These are phyloP conservation scores for Bagarius yarrelli DNA, from an alignment of 2,113 vertebrate genomes.

Conservation along the genomic window DNA sequence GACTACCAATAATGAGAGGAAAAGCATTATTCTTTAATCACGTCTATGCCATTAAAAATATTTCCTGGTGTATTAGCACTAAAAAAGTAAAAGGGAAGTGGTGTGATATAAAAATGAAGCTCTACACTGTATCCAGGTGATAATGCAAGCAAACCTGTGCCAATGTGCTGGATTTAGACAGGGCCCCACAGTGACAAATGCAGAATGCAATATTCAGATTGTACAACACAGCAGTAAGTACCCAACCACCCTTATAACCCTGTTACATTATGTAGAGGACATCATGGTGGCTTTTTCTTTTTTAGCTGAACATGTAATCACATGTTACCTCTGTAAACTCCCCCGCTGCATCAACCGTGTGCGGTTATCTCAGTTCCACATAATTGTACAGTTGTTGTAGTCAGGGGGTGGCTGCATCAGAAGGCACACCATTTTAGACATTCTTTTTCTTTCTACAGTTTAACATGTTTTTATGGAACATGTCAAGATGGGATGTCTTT, in stretches of 20 bases:
- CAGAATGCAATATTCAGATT: neutral
- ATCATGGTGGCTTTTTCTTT: conserved; percentile 46
- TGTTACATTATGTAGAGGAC: conserved; percentile 26
- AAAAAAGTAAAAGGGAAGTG: neutral
- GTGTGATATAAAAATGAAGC: neutral
- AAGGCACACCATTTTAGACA: conserved; percentile 52
- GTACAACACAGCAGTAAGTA: conserved; percentile 7
- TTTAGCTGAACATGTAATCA: conserved; percentile 64
- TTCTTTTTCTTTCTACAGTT: neutral
- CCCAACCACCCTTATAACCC: conserved; percentile 3
- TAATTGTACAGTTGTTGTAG: conserved; percentile 72
- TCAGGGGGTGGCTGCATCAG: conserved; percentile 64
- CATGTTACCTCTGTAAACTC: conserved; percentile 53
- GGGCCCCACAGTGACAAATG: neutral
- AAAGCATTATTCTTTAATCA: no score
- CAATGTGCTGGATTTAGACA: neutral
- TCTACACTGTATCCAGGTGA: neutral
- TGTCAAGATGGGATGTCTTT: conserved; percentile 20
- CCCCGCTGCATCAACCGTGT: conserved; percentile 43
- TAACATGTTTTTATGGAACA: neutral
- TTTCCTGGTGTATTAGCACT: no score
- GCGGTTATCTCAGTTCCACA: conserved; percentile 59
- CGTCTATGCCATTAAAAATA: no score
- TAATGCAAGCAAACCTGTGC: neutral
- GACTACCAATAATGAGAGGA: neutral